phyloP scores from a whole-genome alignment of 2,113 vertebrate species.

The Nyctibius bracteatus region DNA sequence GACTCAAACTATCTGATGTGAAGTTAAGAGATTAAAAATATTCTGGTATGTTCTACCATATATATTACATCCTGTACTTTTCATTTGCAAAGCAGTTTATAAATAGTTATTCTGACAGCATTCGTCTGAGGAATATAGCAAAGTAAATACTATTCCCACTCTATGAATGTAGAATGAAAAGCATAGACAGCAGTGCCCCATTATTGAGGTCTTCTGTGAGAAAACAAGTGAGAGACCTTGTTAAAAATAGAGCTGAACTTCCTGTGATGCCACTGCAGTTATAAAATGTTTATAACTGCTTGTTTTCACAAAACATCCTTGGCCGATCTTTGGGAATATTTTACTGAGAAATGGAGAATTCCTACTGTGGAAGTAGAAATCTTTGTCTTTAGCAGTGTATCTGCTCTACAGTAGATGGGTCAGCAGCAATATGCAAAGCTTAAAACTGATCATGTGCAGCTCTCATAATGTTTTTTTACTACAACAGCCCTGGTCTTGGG shows the following conservation, averaged over 20 bases:
- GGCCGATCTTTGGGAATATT: not conserved
- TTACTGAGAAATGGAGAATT: not conserved
- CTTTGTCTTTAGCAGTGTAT: not conserved
- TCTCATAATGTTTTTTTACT: not conserved
- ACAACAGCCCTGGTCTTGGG: not conserved
- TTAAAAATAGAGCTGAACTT: slow-evolving; percentile 37
- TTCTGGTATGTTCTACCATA: not conserved
- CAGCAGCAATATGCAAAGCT: not conserved
- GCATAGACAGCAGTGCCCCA: not conserved
- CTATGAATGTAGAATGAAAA: slow-evolving; percentile 14
- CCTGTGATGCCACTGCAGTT: not conserved
- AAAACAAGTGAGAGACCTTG: slow-evolving; percentile 33
- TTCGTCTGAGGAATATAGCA: not conserved
- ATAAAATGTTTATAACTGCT: not conserved
- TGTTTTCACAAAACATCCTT: slow-evolving; percentile 28
- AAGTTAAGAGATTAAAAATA: not conserved
- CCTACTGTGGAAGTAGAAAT: not conserved
- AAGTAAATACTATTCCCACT: slow-evolving; percentile 21
- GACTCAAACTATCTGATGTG: not conserved
- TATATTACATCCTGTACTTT: not conserved
- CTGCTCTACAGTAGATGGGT: not conserved
- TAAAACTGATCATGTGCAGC: not conserved
- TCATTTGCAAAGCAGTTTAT: slow-evolving; percentile 7
- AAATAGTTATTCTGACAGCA: slow-evolving; percentile 12
- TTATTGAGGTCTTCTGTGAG: slow-evolving; percentile 5